A percentile compares a stretch with the other conserved stretches of the same genome.
These are phyloP conservation scores for Nemoura dubitans DNA, from an alignment of 2,888 invertebrate genomes.

Conservation along the genomic window DNA sequence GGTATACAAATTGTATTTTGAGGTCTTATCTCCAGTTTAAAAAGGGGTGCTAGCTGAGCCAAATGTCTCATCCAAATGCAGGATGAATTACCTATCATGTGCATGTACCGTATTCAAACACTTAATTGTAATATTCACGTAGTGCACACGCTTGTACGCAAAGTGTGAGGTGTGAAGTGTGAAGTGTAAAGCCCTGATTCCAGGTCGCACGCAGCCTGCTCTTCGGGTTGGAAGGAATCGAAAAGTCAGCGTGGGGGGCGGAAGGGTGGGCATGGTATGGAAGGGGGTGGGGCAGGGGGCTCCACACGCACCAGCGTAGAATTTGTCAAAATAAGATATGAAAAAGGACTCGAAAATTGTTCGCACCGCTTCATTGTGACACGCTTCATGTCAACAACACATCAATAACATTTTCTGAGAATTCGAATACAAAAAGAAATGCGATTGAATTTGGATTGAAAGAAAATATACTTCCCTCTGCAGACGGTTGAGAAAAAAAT, in stretches of 20 bases:
- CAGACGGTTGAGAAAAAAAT: not conserved
- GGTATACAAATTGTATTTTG: no score
- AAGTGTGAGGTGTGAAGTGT: not conserved
- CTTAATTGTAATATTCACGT: not conserved
- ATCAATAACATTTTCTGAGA: conserved; percentile 12
- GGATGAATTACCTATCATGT: no score
- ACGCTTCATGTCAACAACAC: not conserved
- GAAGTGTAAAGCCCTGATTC: not conserved
- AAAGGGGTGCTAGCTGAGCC: no score
- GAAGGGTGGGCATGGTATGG: no score
- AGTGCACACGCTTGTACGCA: not conserved
- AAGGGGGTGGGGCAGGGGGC: not conserved
- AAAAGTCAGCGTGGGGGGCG: conserved; percentile 29
- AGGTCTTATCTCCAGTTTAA: no score
- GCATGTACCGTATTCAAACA: no score
- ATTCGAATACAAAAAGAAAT: not conserved
- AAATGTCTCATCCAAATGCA: no score
- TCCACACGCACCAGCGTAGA: conserved; percentile 27
- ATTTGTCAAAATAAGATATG: conserved; percentile 29
- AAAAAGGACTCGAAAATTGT: conserved; percentile 19
- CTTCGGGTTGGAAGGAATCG: not conserved
- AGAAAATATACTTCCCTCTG: not conserved
- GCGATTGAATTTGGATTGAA: conserved; percentile 13
- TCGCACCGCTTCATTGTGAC: conserved; percentile 26
- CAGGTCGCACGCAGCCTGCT: not conserved